phyloP scores from a whole-genome alignment of 2,888 invertebrate genomes.

The Agrotis exclamationis region DNA sequence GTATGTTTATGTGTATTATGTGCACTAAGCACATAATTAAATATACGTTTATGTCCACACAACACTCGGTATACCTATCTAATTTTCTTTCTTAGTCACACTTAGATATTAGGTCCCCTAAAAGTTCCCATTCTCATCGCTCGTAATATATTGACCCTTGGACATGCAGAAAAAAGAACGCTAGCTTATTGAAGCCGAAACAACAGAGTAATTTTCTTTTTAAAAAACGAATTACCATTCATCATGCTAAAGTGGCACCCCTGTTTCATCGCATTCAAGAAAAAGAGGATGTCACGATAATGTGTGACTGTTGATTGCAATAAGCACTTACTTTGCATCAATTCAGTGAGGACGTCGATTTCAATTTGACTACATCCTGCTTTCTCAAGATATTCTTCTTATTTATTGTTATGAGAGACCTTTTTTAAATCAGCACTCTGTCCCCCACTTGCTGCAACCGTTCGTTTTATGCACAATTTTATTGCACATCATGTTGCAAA shows the following conservation, averaged over 20 bases:
- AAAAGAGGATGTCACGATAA: constrained; percentile 85
- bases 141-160: not conserved
- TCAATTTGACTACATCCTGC: constrained; percentile 89
- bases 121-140: not conserved
- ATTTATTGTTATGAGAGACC: constrained; percentile 71
- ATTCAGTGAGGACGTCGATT: constrained; percentile 87
- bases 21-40: too few relatives aligned
- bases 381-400: constrained; percentile 85
- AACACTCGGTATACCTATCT: not conserved
- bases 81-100: not conserved
- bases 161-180: constrained; percentile 4
- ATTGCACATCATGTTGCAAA: constrained; percentile 9
- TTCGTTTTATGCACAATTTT: constrained; percentile 18
- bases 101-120: not conserved
- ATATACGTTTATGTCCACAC: too few relatives aligned
- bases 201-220: constrained; percentile 23
- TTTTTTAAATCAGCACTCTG: constrained; percentile 64
- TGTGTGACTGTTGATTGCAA: constrained; percentile 86
- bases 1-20: too few relatives aligned
- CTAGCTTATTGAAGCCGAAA: constrained; percentile 11
- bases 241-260: constrained; percentile 67
- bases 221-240: constrained; percentile 38
- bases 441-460: constrained; percentile 49
- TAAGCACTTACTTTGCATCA: constrained; percentile 87
- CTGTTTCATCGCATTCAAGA: constrained; percentile 70